Percentiles rank a stretch among this genome's conserved stretches.
Evolutionary conservation across 2,797 vertebrate genomes (phyloP).

Genomic region (Numenius phaeopus): DNA sequence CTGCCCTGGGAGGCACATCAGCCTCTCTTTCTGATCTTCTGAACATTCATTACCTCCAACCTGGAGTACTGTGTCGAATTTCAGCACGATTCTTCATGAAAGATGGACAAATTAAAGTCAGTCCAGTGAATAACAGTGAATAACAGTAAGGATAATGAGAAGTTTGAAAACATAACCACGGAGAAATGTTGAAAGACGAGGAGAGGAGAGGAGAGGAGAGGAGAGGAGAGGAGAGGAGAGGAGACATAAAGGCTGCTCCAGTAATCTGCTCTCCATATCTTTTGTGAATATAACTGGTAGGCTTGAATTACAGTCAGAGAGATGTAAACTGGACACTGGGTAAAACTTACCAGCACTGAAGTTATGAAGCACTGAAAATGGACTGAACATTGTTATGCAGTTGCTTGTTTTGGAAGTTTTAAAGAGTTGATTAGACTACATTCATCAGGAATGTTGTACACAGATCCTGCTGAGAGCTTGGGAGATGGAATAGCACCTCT

Average conservation of each 20-base stretch:
- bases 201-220: background rate
- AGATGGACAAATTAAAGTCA: background rate
- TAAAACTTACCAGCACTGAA: background rate
- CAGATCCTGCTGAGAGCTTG: background rate
- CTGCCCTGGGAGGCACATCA: background rate
- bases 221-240: background rate
- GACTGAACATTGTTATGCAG: background rate
- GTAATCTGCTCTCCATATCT: background rate
- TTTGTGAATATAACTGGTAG: background rate
- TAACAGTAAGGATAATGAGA: background rate
- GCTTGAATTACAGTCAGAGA: background rate
- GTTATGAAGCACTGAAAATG: background rate
- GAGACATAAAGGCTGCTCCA: background rate
- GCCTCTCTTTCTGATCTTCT: background rate
- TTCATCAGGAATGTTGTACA: background rate
- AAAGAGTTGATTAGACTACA: background rate
- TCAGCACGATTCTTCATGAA: background rate
- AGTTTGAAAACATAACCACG: background rate
- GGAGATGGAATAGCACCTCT: background rate
- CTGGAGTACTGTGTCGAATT: background rate
- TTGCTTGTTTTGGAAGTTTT: background rate
- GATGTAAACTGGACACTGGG: background rate
- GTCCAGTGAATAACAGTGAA: background rate
- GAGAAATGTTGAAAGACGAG: background rate
- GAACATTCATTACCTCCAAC: background rate